Evolutionary conservation across 2,113 vertebrate species (phyloP).

Genomic region (Alosa alosa): DNA sequence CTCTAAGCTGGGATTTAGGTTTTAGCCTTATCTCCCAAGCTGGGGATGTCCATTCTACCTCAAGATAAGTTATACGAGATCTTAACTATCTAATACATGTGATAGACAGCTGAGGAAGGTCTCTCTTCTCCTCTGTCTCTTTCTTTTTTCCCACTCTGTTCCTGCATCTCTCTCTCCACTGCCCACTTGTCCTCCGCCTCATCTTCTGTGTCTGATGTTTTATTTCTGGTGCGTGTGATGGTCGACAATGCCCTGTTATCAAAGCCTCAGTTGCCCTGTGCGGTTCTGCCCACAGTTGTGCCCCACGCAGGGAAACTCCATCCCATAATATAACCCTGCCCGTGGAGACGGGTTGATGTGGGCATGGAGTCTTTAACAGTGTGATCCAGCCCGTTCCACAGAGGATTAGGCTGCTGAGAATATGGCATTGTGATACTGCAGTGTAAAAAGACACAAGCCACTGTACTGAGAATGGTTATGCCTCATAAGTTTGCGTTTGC

Average conservation of each 20-base stretch:
- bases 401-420: constrained; percentile 9
- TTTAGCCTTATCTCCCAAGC: not conserved
- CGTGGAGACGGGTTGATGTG: not conserved
- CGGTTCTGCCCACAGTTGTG: not conserved
- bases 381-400: not conserved
- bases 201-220: constrained; percentile 14
- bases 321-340: not conserved
- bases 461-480: not conserved
- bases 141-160: constrained; percentile 8
- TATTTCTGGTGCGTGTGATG: not conserved
- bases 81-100: not conserved
- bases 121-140: not conserved
- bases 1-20: not conserved
- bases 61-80: not conserved
- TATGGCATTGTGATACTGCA: not conserved
- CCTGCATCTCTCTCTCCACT: not conserved
- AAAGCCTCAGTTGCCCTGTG: not conserved
- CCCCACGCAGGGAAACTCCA: not conserved
- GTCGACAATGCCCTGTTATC: not conserved
- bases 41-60: not conserved
- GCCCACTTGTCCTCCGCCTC: constrained; percentile 25
- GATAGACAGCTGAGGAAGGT: not conserved
- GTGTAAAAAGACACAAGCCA: not conserved
- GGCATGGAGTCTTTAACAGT: not conserved
- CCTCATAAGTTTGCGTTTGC: constrained; percentile 21